Conservation (phyloP, 2,113 vertebrate genomes). For the Halichoerus grypus region DNA sequence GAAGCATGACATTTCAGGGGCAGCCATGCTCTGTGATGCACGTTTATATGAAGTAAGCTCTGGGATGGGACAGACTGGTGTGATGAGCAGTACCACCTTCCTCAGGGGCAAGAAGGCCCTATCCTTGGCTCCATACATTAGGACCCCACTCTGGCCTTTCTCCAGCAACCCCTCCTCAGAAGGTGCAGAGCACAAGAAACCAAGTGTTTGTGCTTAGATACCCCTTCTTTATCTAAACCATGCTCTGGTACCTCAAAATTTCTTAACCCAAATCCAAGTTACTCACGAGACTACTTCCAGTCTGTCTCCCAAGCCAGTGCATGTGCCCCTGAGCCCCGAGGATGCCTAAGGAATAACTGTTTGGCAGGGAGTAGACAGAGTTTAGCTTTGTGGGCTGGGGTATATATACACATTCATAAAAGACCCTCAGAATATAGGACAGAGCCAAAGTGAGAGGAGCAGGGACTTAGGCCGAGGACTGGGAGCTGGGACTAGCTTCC, state of each 20-base stretch:
- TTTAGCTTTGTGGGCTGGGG: background rate
- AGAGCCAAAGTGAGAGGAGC: background rate
- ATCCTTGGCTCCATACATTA: background rate
- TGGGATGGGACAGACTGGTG: background rate
- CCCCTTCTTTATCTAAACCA: background rate
- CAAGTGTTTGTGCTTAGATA: background rate
- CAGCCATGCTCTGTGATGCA: background rate
- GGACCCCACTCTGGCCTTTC: background rate
- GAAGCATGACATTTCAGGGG: background rate
- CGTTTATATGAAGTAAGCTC: background rate
- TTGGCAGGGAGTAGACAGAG: background rate
- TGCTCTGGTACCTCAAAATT: background rate
- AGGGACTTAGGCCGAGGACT: background rate
- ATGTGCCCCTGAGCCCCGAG: background rate
- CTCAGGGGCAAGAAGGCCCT: background rate
- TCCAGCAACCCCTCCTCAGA: background rate
- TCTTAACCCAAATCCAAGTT: background rate
- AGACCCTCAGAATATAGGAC: background rate
- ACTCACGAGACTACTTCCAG: background rate
- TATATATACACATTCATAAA: background rate
- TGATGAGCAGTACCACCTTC: background rate
- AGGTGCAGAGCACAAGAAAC: background rate
- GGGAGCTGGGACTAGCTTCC: background rate
- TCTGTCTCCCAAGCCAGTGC: background rate
- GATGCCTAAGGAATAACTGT: background rate